phyloP scores from a whole-genome alignment of 2,888 invertebrate genomes.

The Parasteatoda lunata region DNA sequence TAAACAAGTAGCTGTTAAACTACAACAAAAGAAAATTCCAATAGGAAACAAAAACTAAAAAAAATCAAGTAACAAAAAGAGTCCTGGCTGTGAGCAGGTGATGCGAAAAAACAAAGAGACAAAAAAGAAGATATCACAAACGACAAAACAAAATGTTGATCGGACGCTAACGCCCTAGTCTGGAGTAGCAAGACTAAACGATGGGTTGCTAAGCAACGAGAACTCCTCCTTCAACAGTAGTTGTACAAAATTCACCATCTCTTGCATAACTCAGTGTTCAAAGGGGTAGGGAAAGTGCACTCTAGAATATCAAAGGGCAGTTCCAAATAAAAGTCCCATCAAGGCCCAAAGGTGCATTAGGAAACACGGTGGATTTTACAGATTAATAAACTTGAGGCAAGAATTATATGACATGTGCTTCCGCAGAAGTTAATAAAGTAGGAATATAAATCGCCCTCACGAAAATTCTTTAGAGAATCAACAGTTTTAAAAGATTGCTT shows the following conservation, averaged over 20 bases:
- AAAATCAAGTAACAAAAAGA: background rate
- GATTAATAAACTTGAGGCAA: too few relatives aligned
- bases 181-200: conserved; percentile 36
- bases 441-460: too few relatives aligned
- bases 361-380: too few relatives aligned
- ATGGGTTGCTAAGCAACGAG: conserved; percentile 56
- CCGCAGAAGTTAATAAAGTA: too few relatives aligned
- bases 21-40: too few relatives aligned
- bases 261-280: conserved; percentile 20
- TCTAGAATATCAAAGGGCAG: background rate
- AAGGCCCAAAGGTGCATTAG: background rate
- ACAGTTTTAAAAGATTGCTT: too few relatives aligned
- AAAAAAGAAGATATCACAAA: conserved; percentile 22
- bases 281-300: background rate
- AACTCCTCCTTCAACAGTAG: conserved; percentile 27
- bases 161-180: conserved; percentile 33
- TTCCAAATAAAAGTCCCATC: background rate
- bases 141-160: conserved; percentile 12
- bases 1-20: too few relatives aligned
- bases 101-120: conserved; percentile 4
- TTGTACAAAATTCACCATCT: conserved; percentile 4
- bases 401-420: too few relatives aligned
- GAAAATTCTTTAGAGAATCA: too few relatives aligned
- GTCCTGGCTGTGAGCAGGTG: background rate
- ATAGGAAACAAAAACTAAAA: background rate